A percentile compares a stretch with the other conserved stretches of the same genome.
Evolutionary conservation across 2,888 invertebrate genomes (phyloP).

Genomic region (Pseudococcus jackbeardsleyi): DNA sequence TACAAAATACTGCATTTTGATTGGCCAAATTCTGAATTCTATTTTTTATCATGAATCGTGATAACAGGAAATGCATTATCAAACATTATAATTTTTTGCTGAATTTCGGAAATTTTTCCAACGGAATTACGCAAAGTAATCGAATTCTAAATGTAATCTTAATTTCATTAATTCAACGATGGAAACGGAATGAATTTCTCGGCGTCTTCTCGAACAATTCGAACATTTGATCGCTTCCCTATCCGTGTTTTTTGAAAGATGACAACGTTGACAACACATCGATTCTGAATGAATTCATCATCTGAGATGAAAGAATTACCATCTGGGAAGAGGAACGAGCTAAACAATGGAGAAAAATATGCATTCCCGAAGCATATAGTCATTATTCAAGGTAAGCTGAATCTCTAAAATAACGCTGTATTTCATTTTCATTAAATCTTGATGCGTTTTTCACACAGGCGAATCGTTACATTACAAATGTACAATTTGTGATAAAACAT

Average conservation of each 20-base stretch:
- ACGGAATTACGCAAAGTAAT: background rate
- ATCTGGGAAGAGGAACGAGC: background rate
- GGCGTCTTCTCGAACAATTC: background rate
- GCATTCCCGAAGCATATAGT: constrained; percentile 28
- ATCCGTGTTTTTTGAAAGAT: constrained; percentile 8
- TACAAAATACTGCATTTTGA: background rate
- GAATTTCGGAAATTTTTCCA: background rate
- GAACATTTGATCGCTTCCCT: background rate
- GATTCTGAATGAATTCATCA: background rate
- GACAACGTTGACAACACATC: background rate
- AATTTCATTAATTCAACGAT: background rate
- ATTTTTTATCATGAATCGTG: background rate
- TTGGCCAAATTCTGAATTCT: background rate
- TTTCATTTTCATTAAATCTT: background rate
- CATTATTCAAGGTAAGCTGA: background rate
- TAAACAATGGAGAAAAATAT: background rate
- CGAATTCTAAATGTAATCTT: background rate
- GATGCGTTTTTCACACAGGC: background rate
- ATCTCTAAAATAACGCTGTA: background rate
- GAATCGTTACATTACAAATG: constrained; percentile 52
- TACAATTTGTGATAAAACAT: constrained; percentile 53
- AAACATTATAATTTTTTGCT: constrained; percentile 4
- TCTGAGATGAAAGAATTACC: background rate
- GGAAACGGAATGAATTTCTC: background rate
- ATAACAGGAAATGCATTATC: background rate